Evolutionary conservation across 2,113 vertebrate genomes (phyloP), one percentile per base, ranked within the genome.

Genomic region (Gadus macrocephalus): DNA sequence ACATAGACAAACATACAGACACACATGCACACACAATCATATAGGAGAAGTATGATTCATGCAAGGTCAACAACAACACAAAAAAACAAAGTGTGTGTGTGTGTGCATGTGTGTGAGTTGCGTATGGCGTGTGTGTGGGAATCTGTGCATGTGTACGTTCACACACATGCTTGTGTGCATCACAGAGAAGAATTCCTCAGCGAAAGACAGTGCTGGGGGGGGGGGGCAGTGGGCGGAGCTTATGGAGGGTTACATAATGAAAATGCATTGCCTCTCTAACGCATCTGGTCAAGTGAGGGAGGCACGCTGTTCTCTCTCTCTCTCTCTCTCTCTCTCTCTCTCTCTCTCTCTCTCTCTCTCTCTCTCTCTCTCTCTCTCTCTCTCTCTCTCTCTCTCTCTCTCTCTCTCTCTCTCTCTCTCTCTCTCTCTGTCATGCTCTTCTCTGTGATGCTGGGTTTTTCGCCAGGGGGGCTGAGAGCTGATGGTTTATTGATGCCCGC

Each of bases 401-500:
- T 75, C 72, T 75, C 73, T 73, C 75, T 67, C 60, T 82, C 75
- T 20, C 20, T 20, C 20, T 20, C 20, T 20, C 20, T 20, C 20
- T 20, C 6, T 14, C 6, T 49, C 6, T 49, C 8, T 49, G 9
- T 14, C 8, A 12, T 14, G 42, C 42, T 49, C 42, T 49, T 38
- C 58, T 38, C 66, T 55, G 11, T 67, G 49, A 25, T 15, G 22
- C 49, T 58, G 53, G 58, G 80, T 55, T 12, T 69, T 61, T 79
- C 81, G 20, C 56, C 3, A 68, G n/a, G 25, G 74, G 74, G 75
- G 69, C 68, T 31, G 69, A 70, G 78, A 69, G 69, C 78, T 64
- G 82, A 81, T 88, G 88, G 60, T 84, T 89, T 86, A 82, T 88
- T 88, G 84, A 88, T 87, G 86, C 75, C 53, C 69, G 35, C 73